Evolutionary conservation across 2,797 vertebrate species (phyloP), one percentile per base, ranked within the genome.

Genomic region (Sebastes jordani): DNA sequence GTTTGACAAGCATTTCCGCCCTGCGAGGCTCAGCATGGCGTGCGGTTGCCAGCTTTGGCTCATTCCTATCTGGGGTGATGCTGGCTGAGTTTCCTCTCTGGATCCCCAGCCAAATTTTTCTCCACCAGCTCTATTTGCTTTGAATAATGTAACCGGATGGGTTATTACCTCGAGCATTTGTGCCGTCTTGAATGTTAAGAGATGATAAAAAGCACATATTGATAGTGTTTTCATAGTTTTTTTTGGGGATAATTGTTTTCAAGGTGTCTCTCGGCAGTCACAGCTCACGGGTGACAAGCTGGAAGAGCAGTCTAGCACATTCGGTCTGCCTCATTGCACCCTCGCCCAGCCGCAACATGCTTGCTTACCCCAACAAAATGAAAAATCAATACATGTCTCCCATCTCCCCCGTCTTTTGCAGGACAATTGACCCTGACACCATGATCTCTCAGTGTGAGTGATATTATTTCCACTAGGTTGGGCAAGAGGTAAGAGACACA

Each of bases 391-490:
- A 95, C 83, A 74, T 90, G 93, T 92, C 92, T 92, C 87, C 90
- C 86, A 80, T 93, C 90, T 88, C 89, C 88, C 88, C 85, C 83
- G 56, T 94, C 90, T 92, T 93, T 92, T 91, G 90, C 92, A 91
- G 93, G 92, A 94, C 93, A 94, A 93, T 94, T 94, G 92, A 94
- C 93, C 88, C 94, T 93, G 93, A 94, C 94, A 94, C 91, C 88
- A 88, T 88, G 92, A 93, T 94, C 92, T 91, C 89, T 91, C 88
- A 86, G 92, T 90, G 92, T 92, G 92, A 93, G 86, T 86, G 88
- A 89, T 92, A 92, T 95, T 94, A 95, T 94, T 95, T 93, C 90
- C 93, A 96, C 91, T 91, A 91, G 89, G 92, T 90, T 94, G 90
- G 92, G 85, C 86, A 85, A 89, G 93, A 92, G 91, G 89, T 91